These are phyloP conservation scores for Sceloporus undulatus DNA, from an alignment of 2,113 vertebrate genomes.

Conservation along the genomic window DNA sequence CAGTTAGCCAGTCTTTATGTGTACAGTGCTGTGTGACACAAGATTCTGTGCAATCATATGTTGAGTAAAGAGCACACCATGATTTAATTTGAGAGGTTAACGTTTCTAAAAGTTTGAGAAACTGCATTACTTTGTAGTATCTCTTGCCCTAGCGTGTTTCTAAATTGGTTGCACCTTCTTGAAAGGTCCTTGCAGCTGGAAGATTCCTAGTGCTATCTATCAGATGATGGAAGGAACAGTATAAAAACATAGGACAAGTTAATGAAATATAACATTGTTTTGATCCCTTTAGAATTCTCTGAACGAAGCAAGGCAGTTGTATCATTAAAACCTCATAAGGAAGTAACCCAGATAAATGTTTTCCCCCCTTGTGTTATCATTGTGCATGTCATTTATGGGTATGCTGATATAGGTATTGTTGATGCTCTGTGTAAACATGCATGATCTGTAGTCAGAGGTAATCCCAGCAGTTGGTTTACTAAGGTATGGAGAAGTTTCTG, in stretches of 20 bases:
- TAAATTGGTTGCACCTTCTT: background rate
- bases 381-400: background rate
- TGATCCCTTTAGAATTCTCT: background rate
- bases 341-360: background rate
- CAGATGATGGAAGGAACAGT: background rate
- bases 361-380: background rate
- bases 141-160: background rate
- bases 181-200: background rate
- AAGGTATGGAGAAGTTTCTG: conserved; percentile 50
- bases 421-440: background rate
- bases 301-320: background rate
- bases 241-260: background rate
- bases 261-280: background rate
- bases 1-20: background rate
- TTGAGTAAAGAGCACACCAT: background rate
- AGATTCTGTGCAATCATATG: background rate
- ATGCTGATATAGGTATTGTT: conserved; percentile 12
- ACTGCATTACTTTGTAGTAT: background rate
- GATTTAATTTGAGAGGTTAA: too few relatives aligned
- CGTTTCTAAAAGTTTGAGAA: background rate
- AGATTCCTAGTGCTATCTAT: background rate
- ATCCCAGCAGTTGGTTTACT: accelerated
- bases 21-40: background rate
- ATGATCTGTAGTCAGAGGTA: conserved; percentile 12
- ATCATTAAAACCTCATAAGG: background rate